These are phyloP conservation scores for Spheniscus mendiculus DNA, from an alignment of 2,113 vertebrate genomes.

Conservation along the genomic window DNA sequence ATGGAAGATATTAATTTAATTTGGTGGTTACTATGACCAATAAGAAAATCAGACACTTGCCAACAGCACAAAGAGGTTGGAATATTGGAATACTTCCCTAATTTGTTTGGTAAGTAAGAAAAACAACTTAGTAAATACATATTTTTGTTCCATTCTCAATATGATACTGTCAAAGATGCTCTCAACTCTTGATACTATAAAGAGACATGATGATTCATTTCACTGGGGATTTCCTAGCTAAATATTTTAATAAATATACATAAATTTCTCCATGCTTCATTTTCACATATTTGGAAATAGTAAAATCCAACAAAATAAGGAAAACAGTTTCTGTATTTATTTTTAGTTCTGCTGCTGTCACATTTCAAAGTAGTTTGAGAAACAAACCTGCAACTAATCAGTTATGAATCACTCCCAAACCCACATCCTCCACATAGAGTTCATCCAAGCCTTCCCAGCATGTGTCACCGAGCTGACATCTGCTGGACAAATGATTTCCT, in stretches of 20 bases:
- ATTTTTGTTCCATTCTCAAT: background rate
- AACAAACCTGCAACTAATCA: background rate
- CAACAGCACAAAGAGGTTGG: background rate
- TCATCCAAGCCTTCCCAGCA: background rate
- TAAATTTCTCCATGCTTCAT: background rate
- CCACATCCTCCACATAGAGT: background rate
- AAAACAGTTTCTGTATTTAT: background rate
- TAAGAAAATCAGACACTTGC: background rate
- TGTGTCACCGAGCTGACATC: background rate
- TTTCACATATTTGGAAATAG: background rate
- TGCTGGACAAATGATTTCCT: background rate
- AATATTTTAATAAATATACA: background rate
- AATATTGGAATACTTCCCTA: background rate
- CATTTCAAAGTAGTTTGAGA: background rate
- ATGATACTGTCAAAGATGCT: background rate
- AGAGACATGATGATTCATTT: background rate
- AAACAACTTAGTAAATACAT: background rate
- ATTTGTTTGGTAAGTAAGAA: background rate
- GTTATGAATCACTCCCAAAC: background rate
- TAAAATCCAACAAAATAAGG: background rate
- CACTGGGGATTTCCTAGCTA: background rate
- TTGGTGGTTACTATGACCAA: background rate
- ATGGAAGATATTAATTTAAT: background rate
- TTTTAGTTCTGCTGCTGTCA: background rate
- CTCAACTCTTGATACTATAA: background rate